Conservation (phyloP, 1,140 invertebrate genomes). For the Tetranychus cinnabarinus region DNA sequence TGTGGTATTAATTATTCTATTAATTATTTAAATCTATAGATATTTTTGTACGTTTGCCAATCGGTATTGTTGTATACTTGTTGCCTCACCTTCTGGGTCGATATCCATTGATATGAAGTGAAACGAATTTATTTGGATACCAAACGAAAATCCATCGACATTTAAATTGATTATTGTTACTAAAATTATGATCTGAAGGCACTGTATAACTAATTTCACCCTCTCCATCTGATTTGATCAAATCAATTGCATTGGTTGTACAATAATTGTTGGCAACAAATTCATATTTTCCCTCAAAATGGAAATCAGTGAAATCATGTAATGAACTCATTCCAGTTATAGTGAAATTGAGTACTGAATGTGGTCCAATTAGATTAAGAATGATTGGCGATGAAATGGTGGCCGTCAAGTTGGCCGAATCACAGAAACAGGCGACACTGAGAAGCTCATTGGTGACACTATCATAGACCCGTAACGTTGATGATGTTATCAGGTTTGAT, state of each 20-base stretch:
- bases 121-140: background rate
- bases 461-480: background rate
- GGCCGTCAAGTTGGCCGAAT: constrained; percentile 28
- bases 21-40: too few relatives aligned
- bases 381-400: constrained; percentile 32
- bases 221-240: background rate
- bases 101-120: background rate
- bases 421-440: constrained; percentile 44
- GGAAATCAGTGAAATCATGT: constrained; percentile 56
- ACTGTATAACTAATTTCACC: background rate
- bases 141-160: background rate
- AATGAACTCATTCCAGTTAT: constrained; percentile 51
- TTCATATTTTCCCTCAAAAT: constrained; percentile 57
- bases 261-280: constrained; percentile 27
- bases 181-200: background rate
- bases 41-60: too few relatives aligned
- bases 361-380: constrained; percentile 44
- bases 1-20: too few relatives aligned
- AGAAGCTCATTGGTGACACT: constrained; percentile 16
- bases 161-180: background rate
- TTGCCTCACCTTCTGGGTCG: background rate
- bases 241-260: background rate
- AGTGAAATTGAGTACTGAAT: constrained; percentile 53
- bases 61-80: background rate
- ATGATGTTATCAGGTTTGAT: background rate